Evolutionary conservation across 2,888 invertebrate species (phyloP), one percentile per base, ranked within the genome.

Genomic region (Orthosia cruda): DNA sequence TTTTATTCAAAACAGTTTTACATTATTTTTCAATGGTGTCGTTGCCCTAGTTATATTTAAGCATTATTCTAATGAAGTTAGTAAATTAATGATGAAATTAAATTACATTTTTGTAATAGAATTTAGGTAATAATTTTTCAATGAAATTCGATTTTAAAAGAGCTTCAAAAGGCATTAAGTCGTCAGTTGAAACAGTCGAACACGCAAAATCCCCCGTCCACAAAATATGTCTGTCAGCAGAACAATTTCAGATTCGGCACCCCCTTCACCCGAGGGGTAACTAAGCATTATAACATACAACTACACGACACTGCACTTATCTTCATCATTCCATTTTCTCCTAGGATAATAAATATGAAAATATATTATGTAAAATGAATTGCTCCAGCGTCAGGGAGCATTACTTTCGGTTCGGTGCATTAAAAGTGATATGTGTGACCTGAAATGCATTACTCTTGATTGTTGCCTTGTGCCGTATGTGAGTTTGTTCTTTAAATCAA

Each of bases 231-330:
- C 20, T 57, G 57, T 69, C 45, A 66, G 40, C 52, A 70, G 64
- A 55, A 71, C 50, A 26, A 47, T 50, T 66, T 45, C 13, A 61
- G 26, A 70, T 66, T 65, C 20, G 20, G 45, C 45, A 23, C 9
- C 23, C 74, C 47, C 18, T 68, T 57, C 13, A 16, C 82, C 54
- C 66, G 15, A 66, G 68, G 68, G 65, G 63, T 62, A 58, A 63
- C 62, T 62, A 77, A 70, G 47, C 62, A 74, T 62, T 71, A 58
- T 63, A 47, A 58, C 55, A 75, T 47, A 64, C 49, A 73, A 58
- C 64, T 58, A 83, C 84, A 86, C 50, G 73, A 62, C 57, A 83
- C 73, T 75, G 71, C 75, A 83, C 84, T 84, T 84, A 76, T 61
- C 58, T 71, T 32, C 73, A 70, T 71, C 54, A 67, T 84, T 66